Evolutionary conservation across 2,888 invertebrate species (phyloP), one percentile per base, ranked within the genome.

Genomic region (Neoitamus cyanurus): DNA sequence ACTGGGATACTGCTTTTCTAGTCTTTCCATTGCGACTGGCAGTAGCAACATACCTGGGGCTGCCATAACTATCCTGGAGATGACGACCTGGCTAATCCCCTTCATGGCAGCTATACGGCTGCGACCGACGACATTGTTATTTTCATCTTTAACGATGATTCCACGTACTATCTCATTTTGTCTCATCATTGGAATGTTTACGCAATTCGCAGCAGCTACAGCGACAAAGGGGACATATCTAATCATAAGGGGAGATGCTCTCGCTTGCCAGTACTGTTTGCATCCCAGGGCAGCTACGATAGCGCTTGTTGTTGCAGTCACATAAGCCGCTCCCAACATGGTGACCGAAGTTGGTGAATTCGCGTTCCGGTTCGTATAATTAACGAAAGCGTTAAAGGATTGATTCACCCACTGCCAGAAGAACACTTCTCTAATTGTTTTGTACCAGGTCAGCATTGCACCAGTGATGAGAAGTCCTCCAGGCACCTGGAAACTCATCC

Each of bases 321-420:
- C 93, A 90, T 98, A 99, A 0, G 98, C 97, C 1, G 95, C 93
- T 1, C 95, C 95, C 91, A 98, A 93, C 90, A 97, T 97, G 0
- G 92, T 93, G 0, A 95, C 94, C 3, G 94, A 94, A 3, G 96
- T 93, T 0, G 96, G 96, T 0, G 97, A 96, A 89, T 97, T 96
- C 34, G 97, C 97, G 92, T 97, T 98, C 68, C 98, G 93, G 90
- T 98, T 98, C 1, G 97, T 97, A 90, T 97, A 98, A 92, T 98
- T 98, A 42, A 98, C 97, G n/a, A 97, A 90, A 15, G 98, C 98
- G 91, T 98, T 98, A 92, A 98, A 98, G 1, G 97, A 97, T 91
- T 98, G 98, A 92, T 98, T 98, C 87, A 97, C 95, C 95, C 97
- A 98, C 90, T 98, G 97, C 97, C 97, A 98, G 91, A 98, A 97